Conservation (phyloP, 2,888 invertebrate species). For the Priapulus caudatus region DNA sequence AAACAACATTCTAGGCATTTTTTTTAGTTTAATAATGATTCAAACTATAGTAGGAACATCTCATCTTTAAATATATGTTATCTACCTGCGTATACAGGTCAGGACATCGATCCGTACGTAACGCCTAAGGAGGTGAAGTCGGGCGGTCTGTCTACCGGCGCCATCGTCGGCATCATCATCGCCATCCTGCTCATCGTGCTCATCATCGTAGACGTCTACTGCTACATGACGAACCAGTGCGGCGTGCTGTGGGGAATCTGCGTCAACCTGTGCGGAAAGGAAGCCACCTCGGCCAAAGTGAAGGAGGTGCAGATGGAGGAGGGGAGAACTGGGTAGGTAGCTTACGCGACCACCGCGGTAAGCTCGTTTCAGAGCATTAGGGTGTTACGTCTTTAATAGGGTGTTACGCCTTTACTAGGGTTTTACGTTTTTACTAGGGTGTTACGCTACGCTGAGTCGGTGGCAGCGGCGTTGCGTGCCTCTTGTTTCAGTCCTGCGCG, state of each 20-base stretch:
- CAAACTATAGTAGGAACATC: too few species aligned
- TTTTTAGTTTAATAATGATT: too few species aligned
- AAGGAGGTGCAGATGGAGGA: slow-evolving; percentile 20
- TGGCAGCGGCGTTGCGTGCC: too few species aligned
- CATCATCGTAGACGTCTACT: slow-evolving; percentile 62
- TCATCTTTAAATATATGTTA: too few species aligned
- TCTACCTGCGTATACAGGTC: not conserved
- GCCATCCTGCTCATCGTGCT: slow-evolving; percentile 62
- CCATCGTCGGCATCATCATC: slow-evolving; percentile 72
- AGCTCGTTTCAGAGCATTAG: too few species aligned
- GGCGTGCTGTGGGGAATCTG: slow-evolving; percentile 39
- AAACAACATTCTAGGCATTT: too few species aligned
- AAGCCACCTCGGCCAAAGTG: slow-evolving; percentile 25
- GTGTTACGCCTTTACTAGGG: too few species aligned
- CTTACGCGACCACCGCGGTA: too few species aligned
- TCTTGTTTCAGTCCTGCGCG: too few species aligned
- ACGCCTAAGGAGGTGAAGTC: slow-evolving; percentile 7
- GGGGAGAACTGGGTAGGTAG: slow-evolving; percentile 16
- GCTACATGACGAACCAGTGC: slow-evolving; percentile 54
- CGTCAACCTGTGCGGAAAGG: slow-evolving; percentile 24
- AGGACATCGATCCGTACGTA: not conserved
- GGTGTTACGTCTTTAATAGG: too few species aligned
- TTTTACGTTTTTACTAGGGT: too few species aligned
- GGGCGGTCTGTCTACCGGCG: slow-evolving; percentile 34
- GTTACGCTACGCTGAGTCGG: too few species aligned